phyloP scores from a whole-genome alignment of 2,888 invertebrate genomes.

The Athalia circularis region DNA sequence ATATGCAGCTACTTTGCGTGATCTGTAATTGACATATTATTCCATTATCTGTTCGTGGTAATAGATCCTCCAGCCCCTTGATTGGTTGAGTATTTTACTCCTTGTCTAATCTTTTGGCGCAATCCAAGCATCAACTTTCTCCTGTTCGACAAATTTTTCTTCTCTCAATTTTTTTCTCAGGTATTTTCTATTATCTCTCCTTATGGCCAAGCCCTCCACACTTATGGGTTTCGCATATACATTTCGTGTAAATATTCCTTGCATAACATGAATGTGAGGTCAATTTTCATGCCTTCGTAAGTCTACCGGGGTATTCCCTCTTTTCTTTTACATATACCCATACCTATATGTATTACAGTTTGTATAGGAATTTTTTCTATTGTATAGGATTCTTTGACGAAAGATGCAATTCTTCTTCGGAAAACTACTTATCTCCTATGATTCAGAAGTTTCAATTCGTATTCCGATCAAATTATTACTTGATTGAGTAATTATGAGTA shows the following conservation, averaged over 20 bases:
- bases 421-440: too few species aligned
- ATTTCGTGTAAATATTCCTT: not conserved
- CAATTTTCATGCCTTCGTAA: not conserved
- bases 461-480: too few species aligned
- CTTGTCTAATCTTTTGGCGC: conserved; percentile 62
- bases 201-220: conserved; percentile 9
- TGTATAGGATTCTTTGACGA: too few species aligned
- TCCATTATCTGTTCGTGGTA: conserved; percentile 27
- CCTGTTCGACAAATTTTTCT: conserved; percentile 53
- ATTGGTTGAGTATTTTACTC: conserved; percentile 54
- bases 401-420: too few species aligned
- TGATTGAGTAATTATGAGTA: too few species aligned
- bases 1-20: conserved; percentile 34
- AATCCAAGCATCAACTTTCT: conserved; percentile 63
- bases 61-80: conserved; percentile 49
- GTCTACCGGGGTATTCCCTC: too few species aligned
- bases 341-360: too few species aligned
- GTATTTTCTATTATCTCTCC: conserved; percentile 26
- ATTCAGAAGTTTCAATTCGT: too few species aligned
- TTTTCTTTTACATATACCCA: too few species aligned
- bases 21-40: conserved; percentile 38
- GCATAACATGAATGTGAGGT: not conserved
- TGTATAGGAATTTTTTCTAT: too few species aligned
- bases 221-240: not conserved
- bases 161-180: not conserved